Evolutionary conservation across 2,113 vertebrate species (phyloP).

Genomic region (Pica pica): DNA sequence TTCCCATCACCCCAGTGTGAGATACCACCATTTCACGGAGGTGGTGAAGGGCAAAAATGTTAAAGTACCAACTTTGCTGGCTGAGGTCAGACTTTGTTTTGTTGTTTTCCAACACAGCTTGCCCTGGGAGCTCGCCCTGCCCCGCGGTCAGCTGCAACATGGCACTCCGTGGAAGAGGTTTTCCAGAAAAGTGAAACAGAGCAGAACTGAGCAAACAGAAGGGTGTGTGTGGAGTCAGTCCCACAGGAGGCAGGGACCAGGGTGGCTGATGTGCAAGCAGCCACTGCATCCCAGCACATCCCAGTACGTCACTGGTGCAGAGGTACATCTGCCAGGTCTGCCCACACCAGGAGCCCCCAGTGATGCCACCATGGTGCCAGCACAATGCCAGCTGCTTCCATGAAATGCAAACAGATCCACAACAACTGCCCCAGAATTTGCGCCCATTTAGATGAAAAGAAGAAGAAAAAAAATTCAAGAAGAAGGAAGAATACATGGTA

Average conservation of each 20-base stretch:
- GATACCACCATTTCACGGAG: fast-evolving
- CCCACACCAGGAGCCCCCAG: background rate
- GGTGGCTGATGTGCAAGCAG: background rate
- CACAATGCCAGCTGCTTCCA: background rate
- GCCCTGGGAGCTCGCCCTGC: conserved; percentile 3
- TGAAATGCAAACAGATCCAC: background rate
- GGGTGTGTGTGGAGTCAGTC: background rate
- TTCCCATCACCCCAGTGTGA: background rate
- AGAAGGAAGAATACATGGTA: background rate
- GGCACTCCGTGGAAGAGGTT: background rate
- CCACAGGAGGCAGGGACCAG: background rate
- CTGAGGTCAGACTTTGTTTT: background rate
- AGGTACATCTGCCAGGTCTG: background rate
- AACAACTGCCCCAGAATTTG: background rate
- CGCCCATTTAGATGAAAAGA: background rate
- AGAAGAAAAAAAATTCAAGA: background rate
- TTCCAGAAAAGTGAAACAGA: background rate
- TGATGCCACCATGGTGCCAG: background rate
- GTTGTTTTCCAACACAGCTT: background rate
- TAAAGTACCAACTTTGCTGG: background rate
- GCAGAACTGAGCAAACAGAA: conserved; percentile 13
- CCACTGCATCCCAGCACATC: background rate
- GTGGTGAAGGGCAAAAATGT: background rate
- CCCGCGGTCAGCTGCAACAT: fast-evolving
- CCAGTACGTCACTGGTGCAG: fast-evolving